Evolutionary conservation across 53 echinoderm and acorn worm genomes (phyloP).

Genomic region (Crossaster papposus): DNA sequence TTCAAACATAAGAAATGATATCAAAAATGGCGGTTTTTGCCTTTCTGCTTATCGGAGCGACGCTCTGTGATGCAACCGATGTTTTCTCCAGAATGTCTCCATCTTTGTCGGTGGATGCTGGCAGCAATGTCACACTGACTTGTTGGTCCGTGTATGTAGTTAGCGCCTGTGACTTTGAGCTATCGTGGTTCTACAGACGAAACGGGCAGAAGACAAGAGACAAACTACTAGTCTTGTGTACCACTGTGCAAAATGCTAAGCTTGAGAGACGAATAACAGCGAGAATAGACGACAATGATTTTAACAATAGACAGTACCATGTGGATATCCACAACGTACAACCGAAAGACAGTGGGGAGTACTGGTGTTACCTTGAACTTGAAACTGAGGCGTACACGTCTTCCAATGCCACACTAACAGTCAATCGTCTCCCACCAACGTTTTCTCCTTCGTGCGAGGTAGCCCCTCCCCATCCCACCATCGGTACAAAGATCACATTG

Average conservation of each 20-base stretch:
- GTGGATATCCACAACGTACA: background rate
- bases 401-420: conserved; percentile 12
- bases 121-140: background rate
- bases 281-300: background rate
- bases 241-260: background rate
- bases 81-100: background rate
- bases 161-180: too few species aligned
- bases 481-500: background rate
- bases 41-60: background rate
- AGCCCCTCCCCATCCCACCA: background rate
- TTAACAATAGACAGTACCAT: background rate
- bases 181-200: background rate
- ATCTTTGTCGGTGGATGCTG: background rate
- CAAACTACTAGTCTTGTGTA: background rate
- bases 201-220: background rate
- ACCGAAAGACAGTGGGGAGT: conserved; percentile 24
- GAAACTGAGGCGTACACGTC: too few species aligned
- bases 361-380: background rate
- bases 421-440: background rate
- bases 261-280: background rate
- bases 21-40: background rate
- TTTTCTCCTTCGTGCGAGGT: conserved; percentile 1
- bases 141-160: background rate
- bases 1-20: background rate
- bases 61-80: background rate